Base-by-base conservation (phyloP, 2,113 vertebrate genomes). In the Pithys albifrons region DNA sequence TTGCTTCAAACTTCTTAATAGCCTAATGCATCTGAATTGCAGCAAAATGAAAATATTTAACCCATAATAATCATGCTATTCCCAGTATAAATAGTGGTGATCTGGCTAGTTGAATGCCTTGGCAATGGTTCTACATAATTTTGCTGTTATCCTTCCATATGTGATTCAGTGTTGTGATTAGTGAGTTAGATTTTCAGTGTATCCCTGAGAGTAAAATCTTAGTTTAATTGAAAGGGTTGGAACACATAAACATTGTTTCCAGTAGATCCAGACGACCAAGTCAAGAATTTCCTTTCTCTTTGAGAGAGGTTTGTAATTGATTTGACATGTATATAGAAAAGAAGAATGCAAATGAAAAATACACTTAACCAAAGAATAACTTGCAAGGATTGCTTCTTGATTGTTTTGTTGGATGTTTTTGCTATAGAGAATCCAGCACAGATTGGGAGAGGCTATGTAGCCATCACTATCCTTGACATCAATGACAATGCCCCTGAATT, bases 401-500 rank as follows among this genome's bases (percentile, higher is more conserved):
- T 54, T 70, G 5, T 51, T 87, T 88, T 83, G 5, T 70, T 90
- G 87, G 3, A 45, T 93, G 57, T 96, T 75, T 82, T 93, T 89
- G 9, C 20, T 95, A 19, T 96, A 99, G 99, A 99, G 96, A 99
- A 99, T 81, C 99, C 99, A 15, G 97, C 98, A 52, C 99, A 99
- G 92, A 98, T 99, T 73, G 99, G 99, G 66, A 99, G 98, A 98
- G 99, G 99, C 45, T 97, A 98, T 27, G 97, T 99, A 85, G 96
- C 98, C 87, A 98, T 99, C 91, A 98, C 98, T 4, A 99, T 99
- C 51, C 98, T 98, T 91, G 99, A 99, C 93, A 98, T 99, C 75
- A 99, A 99, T 57, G 99, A 99, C 95, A 99, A 99, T 3, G 99
- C 99, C 15, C 99, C 99, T 1, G 98, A 99, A 72, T 99, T 99